phyloP scores from a whole-genome alignment of 1,140 invertebrate species.

The Drosophila seguyi region DNA sequence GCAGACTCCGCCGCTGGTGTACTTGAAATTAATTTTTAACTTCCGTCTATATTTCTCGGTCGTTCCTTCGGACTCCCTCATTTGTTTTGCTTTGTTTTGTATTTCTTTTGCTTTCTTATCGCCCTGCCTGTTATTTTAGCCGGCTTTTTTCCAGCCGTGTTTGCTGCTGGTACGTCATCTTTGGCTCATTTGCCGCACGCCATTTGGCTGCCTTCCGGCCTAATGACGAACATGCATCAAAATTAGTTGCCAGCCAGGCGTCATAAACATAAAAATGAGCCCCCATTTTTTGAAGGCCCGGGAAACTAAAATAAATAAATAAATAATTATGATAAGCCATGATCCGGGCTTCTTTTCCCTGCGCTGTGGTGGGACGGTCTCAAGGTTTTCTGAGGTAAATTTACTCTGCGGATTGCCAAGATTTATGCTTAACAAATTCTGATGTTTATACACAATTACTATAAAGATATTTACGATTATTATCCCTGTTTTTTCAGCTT shows the following conservation, averaged over 20 bases:
- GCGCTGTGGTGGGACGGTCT: background rate
- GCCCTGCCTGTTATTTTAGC: conserved; percentile 29
- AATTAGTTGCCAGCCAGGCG: conserved; percentile 47
- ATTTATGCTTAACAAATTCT: background rate
- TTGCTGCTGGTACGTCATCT: conserved; percentile 50
- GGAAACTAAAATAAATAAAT: conserved; percentile 73
- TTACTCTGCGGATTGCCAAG: conserved; percentile 19
- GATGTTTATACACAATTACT: conserved; percentile 4
- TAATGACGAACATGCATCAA: conserved; percentile 79
- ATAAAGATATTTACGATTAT: conserved; percentile 10
- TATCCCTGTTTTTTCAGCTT: background rate
- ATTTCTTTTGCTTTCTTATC: conserved; percentile 48
- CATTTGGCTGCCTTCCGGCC: conserved; percentile 44
- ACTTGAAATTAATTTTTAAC: conserved; percentile 82
- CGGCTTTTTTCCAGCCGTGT: background rate
- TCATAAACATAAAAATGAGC: conserved; percentile 64
- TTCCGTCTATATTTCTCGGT: conserved; percentile 74
- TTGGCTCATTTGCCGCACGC: conserved; percentile 58
- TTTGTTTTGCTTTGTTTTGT: conserved; percentile 37
- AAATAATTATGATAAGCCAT: conserved; percentile 72
- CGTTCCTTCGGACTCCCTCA: conserved; percentile 23
- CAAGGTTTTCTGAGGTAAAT: conserved; percentile 11
- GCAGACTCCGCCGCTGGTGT: conserved; percentile 52
- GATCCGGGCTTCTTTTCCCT: conserved; percentile 27
- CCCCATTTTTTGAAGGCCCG: conserved; percentile 28